Evolutionary conservation across 2,888 invertebrate species (phyloP), one percentile per base, ranked within the genome.

Genomic region (Xylophagus ater): DNA sequence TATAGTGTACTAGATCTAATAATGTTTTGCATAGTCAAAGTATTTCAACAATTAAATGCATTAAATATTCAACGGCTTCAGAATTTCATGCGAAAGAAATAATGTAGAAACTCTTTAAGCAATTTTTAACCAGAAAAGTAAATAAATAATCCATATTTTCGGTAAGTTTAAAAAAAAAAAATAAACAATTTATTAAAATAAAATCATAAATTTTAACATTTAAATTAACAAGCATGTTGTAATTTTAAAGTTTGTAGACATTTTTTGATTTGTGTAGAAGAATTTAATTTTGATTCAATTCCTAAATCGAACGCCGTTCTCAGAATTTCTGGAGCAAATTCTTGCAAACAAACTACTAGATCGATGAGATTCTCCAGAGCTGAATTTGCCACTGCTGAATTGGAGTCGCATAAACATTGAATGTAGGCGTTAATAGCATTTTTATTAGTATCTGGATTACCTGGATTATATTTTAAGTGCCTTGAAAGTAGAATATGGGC

Each of bases 341-440:
- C 93, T 68, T 86, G 88, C 68, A 85, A 73, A 45, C 88, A 78
- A 9, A 86, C 71, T 37, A 83, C 72, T 46, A 92, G 76, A 53
- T 90, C 90, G 0, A 89, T 81, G 34, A 94, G 68, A 58, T 79
- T 78, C 47, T 87, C 87, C 31, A 93, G 69, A 19, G 84, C 80
- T 1, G 82, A 77, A 49, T 75, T 73, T 0, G 85, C 76, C 25
- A 93, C 73, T 45, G 87, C 86, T 0, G 85, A 79, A 56, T 85
- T 79, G 29, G 73, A 70, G 44, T 81, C 81, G 49, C 87, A 80
- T 40, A 94, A 68, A 57, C 90, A 88, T 51, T 83, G 78, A 40
- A 90, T 71, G 53, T 86, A 80, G 0, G 82, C 77, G 29, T 81
- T 77, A 3, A 90, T 68, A 46, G 85, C 84, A 38, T 71, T 71